Base-by-base conservation (phyloP, 64 coral and sea anemone species). In the Pocillopora damicornis region DNA sequence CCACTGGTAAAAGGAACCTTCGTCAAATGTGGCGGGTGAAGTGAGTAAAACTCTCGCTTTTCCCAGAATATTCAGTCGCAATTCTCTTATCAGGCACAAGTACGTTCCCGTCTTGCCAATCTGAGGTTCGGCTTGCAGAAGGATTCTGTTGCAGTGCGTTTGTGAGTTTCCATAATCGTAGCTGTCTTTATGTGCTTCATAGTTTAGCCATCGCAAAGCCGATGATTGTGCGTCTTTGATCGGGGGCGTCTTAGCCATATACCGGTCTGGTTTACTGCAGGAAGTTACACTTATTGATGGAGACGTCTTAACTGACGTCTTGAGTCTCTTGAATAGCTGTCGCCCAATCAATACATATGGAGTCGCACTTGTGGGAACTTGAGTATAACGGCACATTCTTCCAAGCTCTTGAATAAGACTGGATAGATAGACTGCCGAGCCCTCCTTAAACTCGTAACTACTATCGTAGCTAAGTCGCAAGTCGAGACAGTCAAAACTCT, bases 41-140 rank as follows among this genome's bases (percentile, higher is more conserved):
- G 26, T 4, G 5, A n/a, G 20, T 8, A 11, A 10, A 30, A 63
- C 15, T 6, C 37, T 63, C 37, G 64, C 79, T 0, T 22, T 88
- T 51, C 36, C 76, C 14, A 78, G 42, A 20, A 87, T 87, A 17
- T 87, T 68, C 14, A 59, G 51, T 59, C 84, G 65, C 45, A 87
- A 74, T 13, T 71, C 20, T 59, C 59, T 75, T n/a, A 87, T 87
- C 8, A 87, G 84, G 59, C 74, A 87, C 6, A 87, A 71, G 45
- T 87, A 87, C 15, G 84, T 74, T 68, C 84, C 84, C 25, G 84
- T 87, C 69, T 87, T 87, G 10, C 84, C 84, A 87, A 87, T 87
- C 66, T 74, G 84, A 15, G 84, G 84, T 87, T 87, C 84, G 15
- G 84, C 84, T 75, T 87, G 84, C 15, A 87, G 22, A 74, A 87